phyloP scores from a whole-genome alignment of 2,113 vertebrate species.

The Procapra przewalskii region DNA sequence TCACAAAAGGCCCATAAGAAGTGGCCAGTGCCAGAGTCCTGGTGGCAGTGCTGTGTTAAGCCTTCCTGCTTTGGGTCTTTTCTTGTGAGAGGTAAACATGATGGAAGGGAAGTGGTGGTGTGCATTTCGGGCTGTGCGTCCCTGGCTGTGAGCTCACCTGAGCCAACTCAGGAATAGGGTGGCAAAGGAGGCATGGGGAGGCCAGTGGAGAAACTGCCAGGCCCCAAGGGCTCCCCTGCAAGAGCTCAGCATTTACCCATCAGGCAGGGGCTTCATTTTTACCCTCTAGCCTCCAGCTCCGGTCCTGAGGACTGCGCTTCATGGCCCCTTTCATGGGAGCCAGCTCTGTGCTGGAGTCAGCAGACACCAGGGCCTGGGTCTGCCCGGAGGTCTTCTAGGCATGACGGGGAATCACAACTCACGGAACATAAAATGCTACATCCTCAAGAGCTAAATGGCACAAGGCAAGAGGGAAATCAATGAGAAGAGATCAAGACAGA shows the following conservation, averaged over 20 bases:
- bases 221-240: not conserved
- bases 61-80: not conserved
- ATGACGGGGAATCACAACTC: not conserved
- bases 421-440: not conserved
- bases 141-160: not conserved
- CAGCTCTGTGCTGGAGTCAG: not conserved
- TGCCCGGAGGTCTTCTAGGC: not conserved
- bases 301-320: not conserved
- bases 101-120: constrained; percentile 3
- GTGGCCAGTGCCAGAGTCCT: not conserved
- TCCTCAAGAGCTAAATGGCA: not conserved
- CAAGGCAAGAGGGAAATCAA: not conserved
- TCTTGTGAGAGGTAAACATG: constrained; percentile 46
- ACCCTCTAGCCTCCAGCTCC: not conserved
- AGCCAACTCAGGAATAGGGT: not conserved
- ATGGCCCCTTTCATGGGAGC: not conserved
- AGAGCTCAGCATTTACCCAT: not conserved
- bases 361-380: not conserved
- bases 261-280: not conserved
- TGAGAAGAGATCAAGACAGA: not conserved
- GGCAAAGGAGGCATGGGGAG: accelerated
- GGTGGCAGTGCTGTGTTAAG: not conserved
- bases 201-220: not conserved
- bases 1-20: constrained; percentile 48
- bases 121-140: not conserved